A percentile compares a stretch with the other conserved stretches of the same genome.
These are phyloP conservation scores for Kradibia gibbosae DNA, from an alignment of 1,140 invertebrate species.

Conservation along the genomic window DNA sequence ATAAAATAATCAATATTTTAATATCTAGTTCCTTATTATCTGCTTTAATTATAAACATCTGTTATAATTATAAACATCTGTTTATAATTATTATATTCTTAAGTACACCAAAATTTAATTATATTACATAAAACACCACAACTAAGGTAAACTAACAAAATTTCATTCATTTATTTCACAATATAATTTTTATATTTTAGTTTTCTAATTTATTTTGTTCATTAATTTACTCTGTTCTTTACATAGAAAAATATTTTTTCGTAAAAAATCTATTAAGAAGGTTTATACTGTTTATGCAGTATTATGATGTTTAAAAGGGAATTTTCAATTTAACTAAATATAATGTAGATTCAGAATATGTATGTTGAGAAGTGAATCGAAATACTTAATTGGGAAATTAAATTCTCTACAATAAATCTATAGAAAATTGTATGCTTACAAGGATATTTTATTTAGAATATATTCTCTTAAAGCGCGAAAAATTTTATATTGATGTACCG, in stretches of 20 bases:
- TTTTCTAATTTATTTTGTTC: not conserved
- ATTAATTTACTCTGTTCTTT: not conserved
- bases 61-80: not conserved
- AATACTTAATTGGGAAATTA: not conserved
- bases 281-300: not conserved
- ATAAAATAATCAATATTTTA: too few relatives aligned
- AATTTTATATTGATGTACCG: not conserved
- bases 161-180: too few relatives aligned
- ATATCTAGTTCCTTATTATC: too few relatives aligned
- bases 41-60: too few relatives aligned
- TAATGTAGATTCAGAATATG: too few relatives aligned
- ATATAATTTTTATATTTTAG: not conserved
- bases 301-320: too few relatives aligned
- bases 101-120: not conserved
- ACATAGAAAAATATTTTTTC: constrained; percentile 9
- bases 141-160: not conserved
- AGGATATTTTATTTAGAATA: not conserved
- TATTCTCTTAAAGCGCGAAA: not conserved
- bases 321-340: too few relatives aligned
- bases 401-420: not conserved
- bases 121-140: not conserved
- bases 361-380: not conserved
- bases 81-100: not conserved
- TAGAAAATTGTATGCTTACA: not conserved
- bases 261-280: constrained; percentile 5